Evolutionary conservation across 1,140 invertebrate species (phyloP), one percentile per base, ranked within the genome.

Genomic region (Odontomachus brunneus): DNA sequence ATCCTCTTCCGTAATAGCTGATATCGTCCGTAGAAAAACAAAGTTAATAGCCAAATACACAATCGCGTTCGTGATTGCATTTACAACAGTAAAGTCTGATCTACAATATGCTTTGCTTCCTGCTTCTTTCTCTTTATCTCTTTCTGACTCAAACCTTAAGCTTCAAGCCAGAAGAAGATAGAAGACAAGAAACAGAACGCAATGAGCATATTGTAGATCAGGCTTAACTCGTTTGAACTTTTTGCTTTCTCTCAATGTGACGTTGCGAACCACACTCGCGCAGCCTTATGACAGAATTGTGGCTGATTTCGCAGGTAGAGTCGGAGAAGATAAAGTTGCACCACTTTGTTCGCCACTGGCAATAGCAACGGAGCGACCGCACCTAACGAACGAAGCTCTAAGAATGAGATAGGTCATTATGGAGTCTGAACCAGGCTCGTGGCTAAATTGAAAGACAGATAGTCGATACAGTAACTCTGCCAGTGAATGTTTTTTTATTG

Each of bases 241-340:
- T 11, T 44, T 44, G 38, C 38, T 44, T 44, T 11, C 38, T 11
- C 9, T 44, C 9, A 11, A 44, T 44, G 9, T 44, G 38, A 44
- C 38, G 9, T 44, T 44, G 9, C 38, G 38, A 7, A 11, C 38
- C 9, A 5, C 29, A 5, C 5, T 33, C 29, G 5, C 2, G 29
- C 38, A 44, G 38, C 38, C 38, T 44, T 44, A 11, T 44, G 9
- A 11, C 9, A 0, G 38, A 44, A 51, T 29, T 22, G 33, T 38
- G 44, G n/a, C n/a, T 33, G 59, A 75, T 75, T 75, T 75, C 59
- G 26, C 59, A 65, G 38, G 26, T 44, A 65, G 59, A 63, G 5
- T 11, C 33, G 38, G 55, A 19, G 3, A 9, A 44, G 9, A 44
- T 3, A 26, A 33, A 38, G 24, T 65, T 75, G 59, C 59, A 75